Percentiles rank a stretch among this genome's conserved stretches.
phyloP scores from a whole-genome alignment of 2,888 invertebrate species.

The Chloroclystis v-ata region DNA sequence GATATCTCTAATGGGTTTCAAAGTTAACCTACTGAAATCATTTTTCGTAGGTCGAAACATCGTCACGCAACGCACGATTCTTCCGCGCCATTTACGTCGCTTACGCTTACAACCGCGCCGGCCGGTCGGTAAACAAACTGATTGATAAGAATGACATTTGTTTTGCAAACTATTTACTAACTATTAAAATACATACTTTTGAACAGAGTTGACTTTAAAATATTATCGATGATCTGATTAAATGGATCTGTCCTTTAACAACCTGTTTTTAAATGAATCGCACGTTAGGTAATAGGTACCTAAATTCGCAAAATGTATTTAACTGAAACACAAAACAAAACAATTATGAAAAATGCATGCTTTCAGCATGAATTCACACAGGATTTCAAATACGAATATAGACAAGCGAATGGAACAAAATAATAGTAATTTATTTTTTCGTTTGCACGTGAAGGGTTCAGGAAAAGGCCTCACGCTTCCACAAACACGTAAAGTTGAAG shows the following conservation, averaged over 20 bases:
- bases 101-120: too few species aligned
- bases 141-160: constrained; percentile 46
- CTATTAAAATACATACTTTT: too few species aligned
- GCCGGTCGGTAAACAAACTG: constrained; percentile 51
- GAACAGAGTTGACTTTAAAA: too few species aligned
- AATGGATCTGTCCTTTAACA: too few species aligned
- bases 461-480: constrained; percentile 48
- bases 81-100: constrained; percentile 51
- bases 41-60: constrained; percentile 14
- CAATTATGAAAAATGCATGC: neutral
- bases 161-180: too few species aligned
- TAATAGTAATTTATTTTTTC: constrained; percentile 42
- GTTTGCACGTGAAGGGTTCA: constrained; percentile 48
- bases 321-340: neutral
- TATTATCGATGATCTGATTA: too few species aligned
- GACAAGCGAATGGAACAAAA: constrained; percentile 15
- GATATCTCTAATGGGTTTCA: too few species aligned
- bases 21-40: too few species aligned
- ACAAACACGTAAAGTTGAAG: constrained; percentile 44
- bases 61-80: constrained; percentile 35
- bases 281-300: too few species aligned
- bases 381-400: constrained; percentile 9
- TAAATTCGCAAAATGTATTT: too few species aligned
- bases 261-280: too few species aligned
- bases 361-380: constrained; percentile 9